Evolutionary conservation across 92 coral and sea anemone species (phyloP), one percentile per base, ranked within the genome.

Genomic region (Blastomussa wellsi): DNA sequence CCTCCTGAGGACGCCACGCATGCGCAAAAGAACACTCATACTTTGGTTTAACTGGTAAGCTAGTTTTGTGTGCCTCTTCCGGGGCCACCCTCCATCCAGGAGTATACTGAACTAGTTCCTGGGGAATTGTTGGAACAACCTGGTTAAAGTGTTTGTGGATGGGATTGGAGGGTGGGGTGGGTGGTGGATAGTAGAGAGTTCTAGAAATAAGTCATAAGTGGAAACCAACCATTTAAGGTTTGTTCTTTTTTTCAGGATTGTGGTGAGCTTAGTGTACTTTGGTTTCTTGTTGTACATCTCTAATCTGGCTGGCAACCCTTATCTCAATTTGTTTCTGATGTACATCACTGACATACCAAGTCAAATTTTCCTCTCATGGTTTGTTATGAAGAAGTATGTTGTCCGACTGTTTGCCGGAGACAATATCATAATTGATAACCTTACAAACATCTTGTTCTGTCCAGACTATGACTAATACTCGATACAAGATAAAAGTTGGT

Each of bases 291-390:
- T 90, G 70, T 81, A 90, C 75, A 72, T 82, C 5, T 48, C 81
- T 10, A 80, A 47, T 22, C 78, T 90, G 60, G 86, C 81, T 17
- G 93, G 90, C 28, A 77, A 82, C 75, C 86, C 87, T 0, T 90
- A 90, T 72, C 82, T 90, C 36, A 90, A 90, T 75, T 32, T 82
- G 49, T 67, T 86, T 20, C 80, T 86, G 76, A 82, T 90, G 52
- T 84, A 82, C 79, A 35, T 80, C 3, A 32, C 76, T 33, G 74
- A 80, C 31, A 42, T 80, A 20, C 76, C 76, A 13, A 39, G 32
- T 41, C 69, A 65, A 11, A 26, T 80, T 17, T 59, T 57, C 37
- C 48, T 69, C 7, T 44, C 72, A 16, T 78, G 82, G 70, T 57
- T 78, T 57, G 35, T 75, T 29, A 29, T 78, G 70, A 35, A 60